A percentile compares a stretch with the other conserved stretches of the same genome.
Conservation (phyloP, 2,113 vertebrate species). For the Zosterops hypoxanthus region DNA sequence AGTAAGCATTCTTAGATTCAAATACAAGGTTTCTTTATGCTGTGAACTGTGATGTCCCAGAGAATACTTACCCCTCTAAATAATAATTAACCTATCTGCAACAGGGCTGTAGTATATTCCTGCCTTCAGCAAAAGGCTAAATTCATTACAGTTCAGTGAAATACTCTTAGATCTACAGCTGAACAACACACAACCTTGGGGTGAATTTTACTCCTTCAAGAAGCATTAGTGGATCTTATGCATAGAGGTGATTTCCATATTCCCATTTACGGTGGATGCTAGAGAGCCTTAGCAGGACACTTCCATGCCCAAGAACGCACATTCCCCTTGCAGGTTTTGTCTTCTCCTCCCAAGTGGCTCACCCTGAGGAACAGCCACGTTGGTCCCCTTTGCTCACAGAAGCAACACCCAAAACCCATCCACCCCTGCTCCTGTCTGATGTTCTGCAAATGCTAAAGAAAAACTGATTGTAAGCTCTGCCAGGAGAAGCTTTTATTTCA, state of each 20-base stretch:
- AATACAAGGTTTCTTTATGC: neutral
- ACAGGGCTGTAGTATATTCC: neutral
- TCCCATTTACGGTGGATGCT: neutral
- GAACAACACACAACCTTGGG: neutral
- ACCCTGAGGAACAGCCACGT: neutral
- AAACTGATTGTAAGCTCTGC: neutral
- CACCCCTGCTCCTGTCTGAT: neutral
- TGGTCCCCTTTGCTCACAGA: neutral
- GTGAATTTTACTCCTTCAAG: neutral
- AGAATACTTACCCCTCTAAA: neutral
- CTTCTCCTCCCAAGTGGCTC: neutral
- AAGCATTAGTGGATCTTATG: neutral
- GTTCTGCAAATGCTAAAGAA: neutral
- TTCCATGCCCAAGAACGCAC: neutral
- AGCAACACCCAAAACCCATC: neutral
- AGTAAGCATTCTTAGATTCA: neutral
- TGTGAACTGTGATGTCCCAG: neutral
- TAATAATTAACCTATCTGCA: conserved; percentile 40
- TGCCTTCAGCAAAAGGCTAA: neutral
- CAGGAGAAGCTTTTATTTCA: conserved; percentile 1
- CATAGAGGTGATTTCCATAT: neutral
- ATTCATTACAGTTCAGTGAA: neutral
- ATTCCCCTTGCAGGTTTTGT: neutral
- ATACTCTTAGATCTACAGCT: neutral
- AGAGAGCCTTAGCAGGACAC: neutral